Conservation (phyloP, 2,888 invertebrate species). For the Caenorhabditis drosophilae region DNA sequence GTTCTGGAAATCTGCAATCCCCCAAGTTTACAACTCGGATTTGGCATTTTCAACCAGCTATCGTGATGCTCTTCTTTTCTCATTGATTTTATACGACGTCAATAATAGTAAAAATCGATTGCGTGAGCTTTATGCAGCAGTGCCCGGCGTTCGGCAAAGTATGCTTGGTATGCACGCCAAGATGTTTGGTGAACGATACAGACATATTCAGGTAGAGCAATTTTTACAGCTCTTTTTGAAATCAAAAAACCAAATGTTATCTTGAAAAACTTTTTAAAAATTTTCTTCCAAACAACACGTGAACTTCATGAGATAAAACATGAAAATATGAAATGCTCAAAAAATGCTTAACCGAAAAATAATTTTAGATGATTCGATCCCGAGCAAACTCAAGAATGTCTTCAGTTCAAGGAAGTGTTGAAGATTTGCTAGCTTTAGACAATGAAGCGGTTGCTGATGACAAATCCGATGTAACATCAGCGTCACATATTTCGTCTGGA, state of each 20-base stretch:
- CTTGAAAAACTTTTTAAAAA: too few relatives aligned
- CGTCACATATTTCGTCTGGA: not conserved
- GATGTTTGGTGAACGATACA: conserved; percentile 58
- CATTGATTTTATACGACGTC: conserved; percentile 60
- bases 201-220: conserved; percentile 53
- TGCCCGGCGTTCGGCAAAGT: conserved; percentile 60
- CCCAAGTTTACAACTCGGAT: conserved; percentile 60
- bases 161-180: conserved; percentile 62
- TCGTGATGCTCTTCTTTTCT: conserved; percentile 59
- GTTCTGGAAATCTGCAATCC: conserved; percentile 60
- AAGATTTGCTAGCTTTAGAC: conserved; percentile 45
- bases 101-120: conserved; percentile 59
- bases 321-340: too few relatives aligned
- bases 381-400: conserved; percentile 55
- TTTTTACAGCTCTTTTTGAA: too few relatives aligned
- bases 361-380: conserved; percentile 46
- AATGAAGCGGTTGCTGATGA: conserved; percentile 46
- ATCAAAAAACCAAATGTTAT: not conserved
- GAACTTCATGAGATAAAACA: too few relatives aligned
- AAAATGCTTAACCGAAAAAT: too few relatives aligned
- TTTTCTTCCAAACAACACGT: too few relatives aligned
- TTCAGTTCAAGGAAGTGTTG: conserved; percentile 50
- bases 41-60: conserved; percentile 55
- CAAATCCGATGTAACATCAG: conserved; percentile 1
- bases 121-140: conserved; percentile 63